A percentile compares a stretch with the other conserved stretches of the same genome.
Evolutionary conservation across 2,797 vertebrate species (phyloP).

Genomic region (Coracias cyanogaster): DNA sequence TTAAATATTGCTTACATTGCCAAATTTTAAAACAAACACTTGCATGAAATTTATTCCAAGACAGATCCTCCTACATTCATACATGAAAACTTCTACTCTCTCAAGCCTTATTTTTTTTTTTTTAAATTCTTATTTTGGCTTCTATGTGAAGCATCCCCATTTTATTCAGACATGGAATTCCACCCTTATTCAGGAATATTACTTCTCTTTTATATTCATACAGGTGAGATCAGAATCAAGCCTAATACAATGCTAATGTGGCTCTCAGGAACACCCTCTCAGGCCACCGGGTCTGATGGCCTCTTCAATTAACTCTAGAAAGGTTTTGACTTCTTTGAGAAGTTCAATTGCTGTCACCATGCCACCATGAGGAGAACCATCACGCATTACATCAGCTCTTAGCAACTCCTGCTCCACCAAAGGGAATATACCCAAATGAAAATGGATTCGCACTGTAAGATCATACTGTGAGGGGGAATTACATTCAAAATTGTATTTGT

Average conservation of each 20-base stretch:
- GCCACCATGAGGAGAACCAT: not conserved
- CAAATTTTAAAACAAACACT: not conserved
- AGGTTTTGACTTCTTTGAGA: not conserved
- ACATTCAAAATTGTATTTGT: not conserved
- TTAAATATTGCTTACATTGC: not conserved
- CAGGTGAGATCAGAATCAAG: not conserved
- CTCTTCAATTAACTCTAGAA: not conserved
- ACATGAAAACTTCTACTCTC: not conserved
- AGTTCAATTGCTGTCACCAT: not conserved
- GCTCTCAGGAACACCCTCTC: not conserved
- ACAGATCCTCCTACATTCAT: not conserved
- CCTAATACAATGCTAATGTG: accelerated
- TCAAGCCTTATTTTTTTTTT: not conserved
- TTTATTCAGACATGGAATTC: not conserved
- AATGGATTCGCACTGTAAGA: not conserved
- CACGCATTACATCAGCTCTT: accelerated
- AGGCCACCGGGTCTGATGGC: not conserved
- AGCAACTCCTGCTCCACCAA: not conserved
- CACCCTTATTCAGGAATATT: not conserved
- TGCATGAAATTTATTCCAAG: not conserved
- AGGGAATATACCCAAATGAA: not conserved
- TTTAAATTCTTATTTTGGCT: not conserved
- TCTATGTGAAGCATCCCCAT: not conserved
- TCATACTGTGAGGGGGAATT: not conserved
- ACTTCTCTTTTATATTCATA: not conserved